Base-by-base conservation (phyloP, 1,140 invertebrate genomes). In the Mercenaria mercenaria region DNA sequence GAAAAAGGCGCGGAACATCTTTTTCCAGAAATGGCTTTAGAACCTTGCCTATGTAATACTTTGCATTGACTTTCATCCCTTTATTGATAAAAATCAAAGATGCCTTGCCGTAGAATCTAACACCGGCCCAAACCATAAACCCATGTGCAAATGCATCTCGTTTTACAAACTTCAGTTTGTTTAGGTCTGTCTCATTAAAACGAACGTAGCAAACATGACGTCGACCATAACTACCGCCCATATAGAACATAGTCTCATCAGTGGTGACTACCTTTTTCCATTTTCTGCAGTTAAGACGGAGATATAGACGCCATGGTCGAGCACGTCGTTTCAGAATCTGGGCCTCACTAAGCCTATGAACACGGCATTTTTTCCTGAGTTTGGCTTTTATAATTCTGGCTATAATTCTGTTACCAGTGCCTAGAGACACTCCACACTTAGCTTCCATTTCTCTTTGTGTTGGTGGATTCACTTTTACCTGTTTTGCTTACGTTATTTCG, bases 341-440 rank as follows among this genome's bases (percentile, higher is more conserved):
- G 43, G 52, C 34, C 79, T 61, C n/a, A 39, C 52, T 82, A 82
- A 79, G 76, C 76, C 50, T 29, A 79, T 79, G 41, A 79, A 79
- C 76, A 32, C 8, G 32, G 43, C 76, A 61, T 59, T 59, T 80
- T 82, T 82, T 59, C 50, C 59, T 59, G 59, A 61, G 72, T 82
- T 82, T 82, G 20, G 52, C 79, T 61, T 82, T 64, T 64, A 82
- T 13, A 41, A 82, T 61, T 59, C 32, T 56, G 26, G 77, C 59
- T 59, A 59, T 82, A 39, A 34, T 61, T 59, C 59, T 82, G 59
- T 82, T 43, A 20, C 59, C 79, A 61, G 79, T 79, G 15, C 23
- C 76, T 79, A 50, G 41, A 79, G 76, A 79, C n/a, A 50, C 50
- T 26, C 76, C 76, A 50, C 23, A n/a, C 76, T 50, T 79, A 50